Evolutionary conservation across 2,797 vertebrate genomes (phyloP).

Genomic region (Choloepus didactylus): DNA sequence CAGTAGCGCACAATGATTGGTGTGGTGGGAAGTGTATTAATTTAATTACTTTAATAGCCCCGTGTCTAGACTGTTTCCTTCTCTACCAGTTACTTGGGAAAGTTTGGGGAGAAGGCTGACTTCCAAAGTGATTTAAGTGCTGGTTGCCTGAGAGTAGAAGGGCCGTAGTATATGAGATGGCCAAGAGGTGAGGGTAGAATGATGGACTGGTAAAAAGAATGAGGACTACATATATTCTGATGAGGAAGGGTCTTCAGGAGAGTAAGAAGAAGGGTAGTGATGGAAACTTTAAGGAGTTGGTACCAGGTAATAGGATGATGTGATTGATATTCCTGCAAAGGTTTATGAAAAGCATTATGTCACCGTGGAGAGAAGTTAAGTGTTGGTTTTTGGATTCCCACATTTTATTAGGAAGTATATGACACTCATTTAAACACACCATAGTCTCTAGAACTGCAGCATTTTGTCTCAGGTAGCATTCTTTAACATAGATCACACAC

Average conservation of each 20-base stretch:
- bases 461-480: constrained; percentile 11
- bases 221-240: background rate
- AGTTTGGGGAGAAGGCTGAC: constrained; percentile 13
- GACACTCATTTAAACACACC: background rate
- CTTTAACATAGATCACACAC: background rate
- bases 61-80: background rate
- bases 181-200: background rate
- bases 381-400: background rate
- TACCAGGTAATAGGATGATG: background rate
- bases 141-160: background rate
- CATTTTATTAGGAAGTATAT: constrained; percentile 55
- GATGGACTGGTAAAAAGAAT: background rate
- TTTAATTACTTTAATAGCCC: constrained; percentile 34
- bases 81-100: background rate
- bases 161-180: background rate
- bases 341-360: background rate
- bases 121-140: constrained; percentile 23
- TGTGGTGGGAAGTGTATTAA: background rate
- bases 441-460: background rate
- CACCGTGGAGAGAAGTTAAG: background rate
- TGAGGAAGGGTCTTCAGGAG: background rate
- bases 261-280: background rate
- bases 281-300: background rate
- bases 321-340: constrained; percentile 23
- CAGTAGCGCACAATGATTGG: background rate